Conservation (phyloP, 2,797 vertebrate genomes). For the Tenualosa ilisha region DNA sequence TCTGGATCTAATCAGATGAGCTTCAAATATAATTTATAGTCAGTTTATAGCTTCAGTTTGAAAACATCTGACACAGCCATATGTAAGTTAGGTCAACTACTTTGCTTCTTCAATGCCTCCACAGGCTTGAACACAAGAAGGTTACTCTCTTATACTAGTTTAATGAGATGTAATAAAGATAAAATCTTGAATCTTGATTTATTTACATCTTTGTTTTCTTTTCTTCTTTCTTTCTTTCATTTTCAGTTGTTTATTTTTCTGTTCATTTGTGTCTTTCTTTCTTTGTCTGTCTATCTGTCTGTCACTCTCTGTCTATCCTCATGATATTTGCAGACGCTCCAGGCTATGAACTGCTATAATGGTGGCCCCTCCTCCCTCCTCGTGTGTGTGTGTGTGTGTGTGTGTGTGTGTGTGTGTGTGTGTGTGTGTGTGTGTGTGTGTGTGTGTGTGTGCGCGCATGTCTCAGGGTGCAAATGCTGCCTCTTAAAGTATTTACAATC, state of each 20-base stretch:
- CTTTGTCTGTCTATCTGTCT: background rate
- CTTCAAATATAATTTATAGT: no score
- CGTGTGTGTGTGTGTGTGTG: background rate
- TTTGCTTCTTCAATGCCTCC: no score
- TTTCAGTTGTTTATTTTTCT: background rate
- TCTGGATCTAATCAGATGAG: no score
- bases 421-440: conserved; percentile 8
- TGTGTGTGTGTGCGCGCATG: background rate
- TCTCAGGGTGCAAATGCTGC: background rate
- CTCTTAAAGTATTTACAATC: background rate
- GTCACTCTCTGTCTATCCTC: background rate
- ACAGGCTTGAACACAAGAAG: no score
- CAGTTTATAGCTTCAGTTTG: no score
- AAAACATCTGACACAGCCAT: no score
- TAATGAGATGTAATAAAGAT: no score
- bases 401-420: conserved; percentile 13
- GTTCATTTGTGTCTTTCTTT: background rate
- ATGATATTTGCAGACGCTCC: no score
- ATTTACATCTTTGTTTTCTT: background rate
- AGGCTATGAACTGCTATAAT: no score
- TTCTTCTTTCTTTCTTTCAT: background rate
- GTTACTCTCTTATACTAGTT: no score
- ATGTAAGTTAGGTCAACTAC: no score
- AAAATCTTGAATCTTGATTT: no score
- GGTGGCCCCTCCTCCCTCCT: background rate